Evolutionary conservation across 92 coral and sea anemone species (phyloP), one percentile per base, ranked within the genome.

Genomic region (Umimayanthus chanpuru): DNA sequence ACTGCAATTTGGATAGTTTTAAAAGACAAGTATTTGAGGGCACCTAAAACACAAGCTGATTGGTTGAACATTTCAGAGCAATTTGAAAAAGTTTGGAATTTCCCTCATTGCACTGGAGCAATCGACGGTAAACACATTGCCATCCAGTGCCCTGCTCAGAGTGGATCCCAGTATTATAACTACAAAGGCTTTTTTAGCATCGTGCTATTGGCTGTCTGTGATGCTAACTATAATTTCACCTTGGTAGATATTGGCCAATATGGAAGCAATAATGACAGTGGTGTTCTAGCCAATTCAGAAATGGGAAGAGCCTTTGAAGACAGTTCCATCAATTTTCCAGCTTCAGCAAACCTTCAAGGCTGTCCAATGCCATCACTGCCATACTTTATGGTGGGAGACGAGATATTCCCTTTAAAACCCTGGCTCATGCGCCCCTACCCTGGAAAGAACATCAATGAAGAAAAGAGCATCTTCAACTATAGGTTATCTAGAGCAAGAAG

Each of bases 351-450:
- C 74, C 88, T 89, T 73, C 89, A 76, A 67, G 92, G 92, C 32
- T 89, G 92, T 30, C 18, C 66, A 76, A 21, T 78, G 64, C 89
- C 92, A 39, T 43, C 49, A 43, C 49, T 43, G 49, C 92, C 92
- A 39, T 77, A 76, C 73, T 89, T 36, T 76, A 77, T 85, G 82
- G 92, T 86, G 47, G 92, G 92, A 7, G 92, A 90, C 71, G 90
- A 86, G 79, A 80, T 86, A 58, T 90, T 86, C 81, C 89, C 92
- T 56, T 84, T 81, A 21, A 86, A 79, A 90, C 44, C 49, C 9
- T 43, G 49, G 49, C 88, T 88, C 67, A 11, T 81, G 88, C 88
- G 85, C 76, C 93, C 93, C 38, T 91, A 88, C 64, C 91, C 91
- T 66, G 91, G 89, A 41, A 88, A 84, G 85, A 88, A 81, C 61